Evolutionary conservation across 2,113 vertebrate genomes (phyloP).

Genomic region (Micronycteris hirsuta): DNA sequence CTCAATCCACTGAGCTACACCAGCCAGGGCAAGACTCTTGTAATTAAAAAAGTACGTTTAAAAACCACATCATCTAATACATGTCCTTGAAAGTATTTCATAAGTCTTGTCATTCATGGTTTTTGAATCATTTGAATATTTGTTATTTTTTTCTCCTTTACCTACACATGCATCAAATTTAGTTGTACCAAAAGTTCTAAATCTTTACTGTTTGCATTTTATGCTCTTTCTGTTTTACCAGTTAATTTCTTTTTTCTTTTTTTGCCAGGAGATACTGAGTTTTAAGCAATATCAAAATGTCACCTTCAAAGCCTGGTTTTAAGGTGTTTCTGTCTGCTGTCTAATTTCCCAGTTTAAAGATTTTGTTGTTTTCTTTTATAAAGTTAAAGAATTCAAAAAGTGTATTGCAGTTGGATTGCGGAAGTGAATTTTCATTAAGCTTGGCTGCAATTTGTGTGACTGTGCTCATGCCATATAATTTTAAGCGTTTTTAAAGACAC

Average conservation of each 20-base stretch:
- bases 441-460: neutral
- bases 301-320: neutral
- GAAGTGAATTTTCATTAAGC: slow-evolving; percentile 4
- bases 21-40: no score
- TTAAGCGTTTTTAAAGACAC: slow-evolving; percentile 10
- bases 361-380: slow-evolving; percentile 17
- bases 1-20: no score
- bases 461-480: slow-evolving; percentile 1
- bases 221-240: neutral
- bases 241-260: neutral
- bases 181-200: neutral
- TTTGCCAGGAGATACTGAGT: neutral
- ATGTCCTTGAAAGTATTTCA: neutral
- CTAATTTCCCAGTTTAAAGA: neutral
- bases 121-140: slow-evolving; percentile 17
- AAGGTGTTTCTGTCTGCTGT: neutral
- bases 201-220: neutral
- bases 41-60: neutral
- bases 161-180: neutral
- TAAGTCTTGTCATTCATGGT: neutral
- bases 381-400: slow-evolving; percentile 12
- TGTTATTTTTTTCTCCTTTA: neutral
- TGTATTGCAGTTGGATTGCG: neutral
- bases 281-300: slow-evolving; percentile 16
- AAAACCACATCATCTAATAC: neutral